phyloP scores from a whole-genome alignment of 2,113 vertebrate genomes.

The Pyxicephalus adspersus region DNA sequence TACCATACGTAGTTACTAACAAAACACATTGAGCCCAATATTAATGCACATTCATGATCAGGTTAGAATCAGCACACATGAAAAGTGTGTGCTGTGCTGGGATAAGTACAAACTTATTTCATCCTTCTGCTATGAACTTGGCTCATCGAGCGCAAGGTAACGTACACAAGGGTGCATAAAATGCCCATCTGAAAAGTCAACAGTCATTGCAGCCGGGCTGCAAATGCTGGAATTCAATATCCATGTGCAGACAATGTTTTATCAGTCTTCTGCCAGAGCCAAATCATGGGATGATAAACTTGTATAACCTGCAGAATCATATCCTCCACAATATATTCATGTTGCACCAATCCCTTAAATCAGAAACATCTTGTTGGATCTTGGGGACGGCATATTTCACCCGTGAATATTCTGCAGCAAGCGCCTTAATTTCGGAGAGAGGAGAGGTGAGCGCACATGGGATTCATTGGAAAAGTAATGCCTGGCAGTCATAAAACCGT shows the following conservation, averaged over 20 bases:
- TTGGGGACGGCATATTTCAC: constrained; percentile 48
- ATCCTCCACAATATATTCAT: background rate
- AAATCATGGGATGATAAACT: background rate
- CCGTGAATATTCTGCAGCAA: constrained; percentile 48
- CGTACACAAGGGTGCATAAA: too few species aligned
- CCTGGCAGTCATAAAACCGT: constrained; percentile 50
- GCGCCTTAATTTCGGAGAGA: constrained; percentile 32
- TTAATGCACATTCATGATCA: too few species aligned
- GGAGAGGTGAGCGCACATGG: constrained; percentile 48
- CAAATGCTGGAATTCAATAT: constrained; percentile 3
- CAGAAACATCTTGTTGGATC: constrained; percentile 49
- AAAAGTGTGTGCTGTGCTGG: too few species aligned
- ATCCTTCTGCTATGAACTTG: too few species aligned
- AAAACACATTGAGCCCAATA: too few species aligned
- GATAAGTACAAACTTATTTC: too few species aligned
- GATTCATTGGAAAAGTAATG: constrained; percentile 55
- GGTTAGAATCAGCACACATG: too few species aligned
- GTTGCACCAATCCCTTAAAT: constrained; percentile 29
- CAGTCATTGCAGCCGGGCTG: background rate
- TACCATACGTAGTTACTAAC: too few species aligned
- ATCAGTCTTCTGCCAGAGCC: constrained; percentile 6
- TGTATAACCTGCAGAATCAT: background rate
- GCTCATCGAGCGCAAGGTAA: too few species aligned
- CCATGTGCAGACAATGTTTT: background rate
- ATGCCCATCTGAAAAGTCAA: too few species aligned